phyloP scores from a whole-genome alignment of 2,113 vertebrate species.

The Vimba vimba region DNA sequence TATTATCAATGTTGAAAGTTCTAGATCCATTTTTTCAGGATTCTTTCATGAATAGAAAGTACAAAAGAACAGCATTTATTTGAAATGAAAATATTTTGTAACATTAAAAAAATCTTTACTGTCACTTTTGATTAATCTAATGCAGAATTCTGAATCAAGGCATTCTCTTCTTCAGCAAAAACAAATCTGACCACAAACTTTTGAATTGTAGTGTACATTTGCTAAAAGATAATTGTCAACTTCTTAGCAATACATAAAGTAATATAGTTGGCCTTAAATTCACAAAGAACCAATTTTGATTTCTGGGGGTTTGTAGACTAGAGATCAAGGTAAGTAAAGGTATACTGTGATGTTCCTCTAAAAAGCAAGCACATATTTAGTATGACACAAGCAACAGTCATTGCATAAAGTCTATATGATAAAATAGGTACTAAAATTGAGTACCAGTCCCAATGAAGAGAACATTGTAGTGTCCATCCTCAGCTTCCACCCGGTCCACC shows the following conservation, averaged over 20 bases:
- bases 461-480: slow-evolving; percentile 96
- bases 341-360: not conserved
- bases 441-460: slow-evolving; percentile 95
- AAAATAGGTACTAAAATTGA: not conserved
- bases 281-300: not conserved
- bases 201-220: not conserved
- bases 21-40: not conserved
- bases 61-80: not conserved
- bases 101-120: not conserved
- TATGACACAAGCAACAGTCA: not conserved
- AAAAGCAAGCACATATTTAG: not conserved
- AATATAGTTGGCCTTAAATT: not conserved
- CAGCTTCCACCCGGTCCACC: slow-evolving; percentile 94
- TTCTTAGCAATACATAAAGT: not conserved
- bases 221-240: not conserved
- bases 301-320: not conserved
- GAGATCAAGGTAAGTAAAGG: not conserved
- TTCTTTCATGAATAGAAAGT: not conserved
- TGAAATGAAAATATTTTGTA: not conserved
- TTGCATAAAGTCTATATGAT: not conserved
- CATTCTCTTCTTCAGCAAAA: not conserved
- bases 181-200: not conserved
- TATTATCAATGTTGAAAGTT: not conserved
- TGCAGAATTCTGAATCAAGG: not conserved
- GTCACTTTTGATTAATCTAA: not conserved